Base-by-base conservation (phyloP, 2,113 vertebrate genomes). In the Pterocles burchelli region DNA sequence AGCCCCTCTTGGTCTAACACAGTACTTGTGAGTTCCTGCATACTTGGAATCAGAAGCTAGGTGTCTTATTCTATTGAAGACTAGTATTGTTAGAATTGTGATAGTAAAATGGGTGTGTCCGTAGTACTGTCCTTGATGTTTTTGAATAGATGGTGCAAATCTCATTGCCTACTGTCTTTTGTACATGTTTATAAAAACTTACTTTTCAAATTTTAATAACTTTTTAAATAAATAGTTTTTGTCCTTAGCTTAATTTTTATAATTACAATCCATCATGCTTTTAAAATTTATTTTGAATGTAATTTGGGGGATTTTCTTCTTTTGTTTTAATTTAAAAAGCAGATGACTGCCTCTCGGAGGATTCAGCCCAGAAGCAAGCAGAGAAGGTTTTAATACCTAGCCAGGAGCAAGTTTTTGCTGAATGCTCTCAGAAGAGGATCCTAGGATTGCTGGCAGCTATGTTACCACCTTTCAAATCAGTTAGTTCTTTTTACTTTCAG, bases 381-480 rank as follows among this genome's bases (percentile, higher is more conserved):
- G 98, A 98, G 95, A 98, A 98, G 54, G 96, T 98, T 41, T 95
- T 98, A 75, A 98, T 97, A 45, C 98, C 98, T 22, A 98, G 98
- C 75, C 99, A 99, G 83, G 99, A 99, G 13, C 99, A 99, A 55
- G 98, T 99, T 70, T 99, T 99, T 93, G 99, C 99, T 5, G 99
- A 99, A 83, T 99, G 99, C 95, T 99, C 99, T 86, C 98, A 99
- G 96, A 99, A 99, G 97, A 99, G 99, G 96, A 99, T 99, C 95
- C 97, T 99, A 83, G 99, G 99, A 25, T 97, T 99, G 43, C 92
- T 99, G 83, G 99, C 99, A 48, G 99, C 99, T 93, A 99, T 99
- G 99, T 94, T 99, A 90, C 99, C 99, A 49, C 98, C 99, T 79
- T 97, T 98, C 73, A 99, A 98, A 98, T 98, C 94, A 34, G 99